phyloP scores from a whole-genome alignment of 1,140 invertebrate species.

The Hypothenemus hampei region DNA sequence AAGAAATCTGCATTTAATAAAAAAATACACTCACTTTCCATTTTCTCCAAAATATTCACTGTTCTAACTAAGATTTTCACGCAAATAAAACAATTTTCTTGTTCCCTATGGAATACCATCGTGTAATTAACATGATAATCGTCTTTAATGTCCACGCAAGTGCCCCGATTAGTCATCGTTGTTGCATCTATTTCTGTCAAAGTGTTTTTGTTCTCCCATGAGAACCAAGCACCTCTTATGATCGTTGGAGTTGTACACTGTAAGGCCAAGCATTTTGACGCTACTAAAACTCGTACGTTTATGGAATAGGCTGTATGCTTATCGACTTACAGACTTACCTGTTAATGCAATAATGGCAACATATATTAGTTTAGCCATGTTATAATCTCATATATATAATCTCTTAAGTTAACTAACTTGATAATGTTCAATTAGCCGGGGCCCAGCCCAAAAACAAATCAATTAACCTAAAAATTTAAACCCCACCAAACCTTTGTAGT shows the following conservation, averaged over 20 bases:
- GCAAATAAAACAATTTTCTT: constrained; percentile 72
- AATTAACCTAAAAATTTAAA: no score
- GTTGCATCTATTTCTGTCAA: constrained; percentile 76
- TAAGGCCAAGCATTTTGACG: neutral
- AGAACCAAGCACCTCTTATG: constrained; percentile 83
- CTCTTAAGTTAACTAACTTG: no score
- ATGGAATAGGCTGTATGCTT: no score
- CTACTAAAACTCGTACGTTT: no score
- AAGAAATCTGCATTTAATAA: neutral
- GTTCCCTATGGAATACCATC: constrained; percentile 66
- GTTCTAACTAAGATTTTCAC: constrained; percentile 81
- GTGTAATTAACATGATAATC: constrained; percentile 80
- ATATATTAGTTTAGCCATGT: no score
- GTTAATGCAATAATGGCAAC: no score
- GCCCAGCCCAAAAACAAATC: no score
- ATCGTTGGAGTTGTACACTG: constrained; percentile 67
- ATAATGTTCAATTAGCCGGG: no score
- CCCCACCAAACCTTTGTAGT: no score
- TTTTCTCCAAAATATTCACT: constrained; percentile 85
- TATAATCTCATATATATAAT: no score
- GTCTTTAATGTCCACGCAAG: constrained; percentile 64
- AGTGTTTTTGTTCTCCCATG: constrained; percentile 80
- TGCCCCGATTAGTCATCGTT: constrained; percentile 66
- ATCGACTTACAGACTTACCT: no score
- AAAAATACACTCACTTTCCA: constrained; percentile 61